A percentile compares a stretch with the other conserved stretches of the same genome.
These are phyloP conservation scores for Merops nubicus DNA, from an alignment of 2,113 vertebrate species.

Conservation along the genomic window DNA sequence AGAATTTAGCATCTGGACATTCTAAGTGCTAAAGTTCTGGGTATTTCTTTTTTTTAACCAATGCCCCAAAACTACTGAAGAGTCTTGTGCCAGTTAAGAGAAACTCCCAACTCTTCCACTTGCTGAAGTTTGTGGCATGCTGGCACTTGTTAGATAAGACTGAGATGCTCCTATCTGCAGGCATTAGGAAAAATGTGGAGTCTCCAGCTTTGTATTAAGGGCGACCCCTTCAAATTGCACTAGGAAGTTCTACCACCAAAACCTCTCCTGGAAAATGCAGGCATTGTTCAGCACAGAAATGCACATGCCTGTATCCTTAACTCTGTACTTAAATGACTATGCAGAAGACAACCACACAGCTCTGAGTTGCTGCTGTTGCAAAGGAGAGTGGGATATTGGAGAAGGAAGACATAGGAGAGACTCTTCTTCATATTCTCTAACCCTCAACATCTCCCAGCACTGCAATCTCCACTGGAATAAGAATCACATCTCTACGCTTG, in stretches of 20 bases:
- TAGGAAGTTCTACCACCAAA: not conserved
- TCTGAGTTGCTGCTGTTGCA: not conserved
- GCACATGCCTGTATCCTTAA: fast-evolving
- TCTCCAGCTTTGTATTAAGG: not conserved
- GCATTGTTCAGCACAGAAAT: not conserved
- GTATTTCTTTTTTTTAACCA: too few species aligned
- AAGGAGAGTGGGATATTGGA: not conserved
- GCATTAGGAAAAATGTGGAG: not conserved
- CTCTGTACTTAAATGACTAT: not conserved
- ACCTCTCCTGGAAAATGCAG: not conserved
- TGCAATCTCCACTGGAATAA: not conserved
- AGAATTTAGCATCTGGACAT: not conserved
- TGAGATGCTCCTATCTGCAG: not conserved
- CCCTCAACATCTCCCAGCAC: not conserved
- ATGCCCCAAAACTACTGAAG: too few species aligned
- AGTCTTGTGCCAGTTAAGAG: not conserved
- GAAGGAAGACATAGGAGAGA: not conserved
- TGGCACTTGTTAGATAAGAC: not conserved
- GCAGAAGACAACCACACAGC: not conserved
- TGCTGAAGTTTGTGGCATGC: not conserved
- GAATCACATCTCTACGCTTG: not conserved
- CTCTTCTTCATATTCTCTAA: not conserved
- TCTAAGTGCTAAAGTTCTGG: too few species aligned
- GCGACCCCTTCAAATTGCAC: not conserved
- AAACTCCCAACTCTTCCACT: not conserved